These are phyloP conservation scores for Harpagus bidentatus DNA, from an alignment of 2,113 vertebrate species.

Conservation along the genomic window DNA sequence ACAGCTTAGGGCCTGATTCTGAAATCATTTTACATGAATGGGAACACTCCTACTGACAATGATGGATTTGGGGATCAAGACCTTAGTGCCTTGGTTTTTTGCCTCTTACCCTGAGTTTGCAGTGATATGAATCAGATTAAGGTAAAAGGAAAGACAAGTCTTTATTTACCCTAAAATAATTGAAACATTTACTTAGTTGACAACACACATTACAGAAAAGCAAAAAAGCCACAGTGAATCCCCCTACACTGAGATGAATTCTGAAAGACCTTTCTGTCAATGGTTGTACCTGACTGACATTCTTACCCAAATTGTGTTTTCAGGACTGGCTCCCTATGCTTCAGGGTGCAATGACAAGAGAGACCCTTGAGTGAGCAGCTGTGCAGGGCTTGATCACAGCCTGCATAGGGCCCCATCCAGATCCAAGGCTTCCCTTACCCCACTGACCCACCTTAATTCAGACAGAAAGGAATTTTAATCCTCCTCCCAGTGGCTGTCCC, in stretches of 20 bases:
- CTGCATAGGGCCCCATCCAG: neutral
- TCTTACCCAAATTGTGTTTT: neutral
- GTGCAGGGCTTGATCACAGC: accelerated
- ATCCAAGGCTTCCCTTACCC: neutral
- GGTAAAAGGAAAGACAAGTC: neutral
- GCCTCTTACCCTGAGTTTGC: neutral
- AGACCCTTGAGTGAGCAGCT: neutral
- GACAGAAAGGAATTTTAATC: neutral
- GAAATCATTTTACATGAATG: neutral
- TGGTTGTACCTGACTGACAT: accelerated
- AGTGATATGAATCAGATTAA: neutral
- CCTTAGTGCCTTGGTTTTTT: neutral
- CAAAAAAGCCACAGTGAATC: neutral
- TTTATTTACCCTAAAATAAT: neutral
- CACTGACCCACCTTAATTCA: neutral
- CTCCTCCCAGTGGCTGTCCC: neutral
- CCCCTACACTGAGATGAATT: neutral
- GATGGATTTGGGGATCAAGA: neutral
- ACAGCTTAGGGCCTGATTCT: neutral
- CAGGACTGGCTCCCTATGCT: neutral
- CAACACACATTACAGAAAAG: neutral
- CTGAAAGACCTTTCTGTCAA: neutral
- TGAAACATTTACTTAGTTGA: neutral
- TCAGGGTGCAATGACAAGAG: neutral
- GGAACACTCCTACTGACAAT: neutral